Percentiles rank a stretch among this genome's conserved stretches.
phyloP scores from a whole-genome alignment of 2,797 vertebrate species.

The Chaetophractus vellerosus region DNA sequence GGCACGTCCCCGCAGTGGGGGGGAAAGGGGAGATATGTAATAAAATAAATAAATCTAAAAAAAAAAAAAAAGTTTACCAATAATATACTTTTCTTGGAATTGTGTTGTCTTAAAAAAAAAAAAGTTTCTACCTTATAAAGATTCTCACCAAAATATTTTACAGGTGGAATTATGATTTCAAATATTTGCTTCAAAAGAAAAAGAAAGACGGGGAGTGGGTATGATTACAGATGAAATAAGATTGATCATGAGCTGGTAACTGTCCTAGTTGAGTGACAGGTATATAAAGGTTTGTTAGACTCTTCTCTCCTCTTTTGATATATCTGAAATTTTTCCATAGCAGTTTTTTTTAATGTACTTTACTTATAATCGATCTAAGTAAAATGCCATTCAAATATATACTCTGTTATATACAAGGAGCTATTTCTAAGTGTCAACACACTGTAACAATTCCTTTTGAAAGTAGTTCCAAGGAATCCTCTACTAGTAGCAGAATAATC shows the following conservation, averaged over 20 bases:
- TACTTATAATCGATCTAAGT: background rate
- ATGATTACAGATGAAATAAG: background rate
- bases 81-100: background rate
- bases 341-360: background rate
- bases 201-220: background rate
- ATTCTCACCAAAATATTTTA: background rate
- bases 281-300: background rate
- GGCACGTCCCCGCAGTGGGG: too few relatives aligned
- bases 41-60: too few relatives aligned
- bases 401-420: background rate
- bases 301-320: background rate
- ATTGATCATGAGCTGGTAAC: background rate
- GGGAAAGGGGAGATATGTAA: too few relatives aligned
- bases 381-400: background rate
- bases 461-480: background rate
- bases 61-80: background rate
- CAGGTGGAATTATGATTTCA: background rate
- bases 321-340: background rate
- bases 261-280: background rate
- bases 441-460: background rate
- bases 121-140: background rate
- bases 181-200: background rate
- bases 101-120: background rate
- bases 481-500: background rate
- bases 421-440: background rate